Conservation (phyloP, 2,113 vertebrate genomes). For the rabbit (Oryctolagus cuniculus) region mOryCun1.1 NC_091435.1:150349001-150349500, state of each 20-base stretch:
- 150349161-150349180: not conserved
- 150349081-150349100: not conserved
- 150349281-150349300: slow-evolving; percentile 46
- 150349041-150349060: slow-evolving; percentile 2
- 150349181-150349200: slow-evolving; percentile 41
- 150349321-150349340: slow-evolving; percentile 37
- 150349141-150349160: not conserved
- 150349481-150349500: not conserved
- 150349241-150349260: slow-evolving; percentile 24
- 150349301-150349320: not conserved
- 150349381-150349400: not conserved
- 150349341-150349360: not conserved
- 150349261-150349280: slow-evolving; percentile 19
- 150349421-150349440: slow-evolving; percentile 52
- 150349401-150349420: slow-evolving; percentile 66
- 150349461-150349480: not conserved
- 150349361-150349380: not conserved
- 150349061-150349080: not conserved
- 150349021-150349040: not conserved
- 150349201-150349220: not conserved
- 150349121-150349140: not conserved
- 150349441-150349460: not conserved
- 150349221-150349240: slow-evolving; percentile 23
- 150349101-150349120: not conserved
- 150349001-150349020: not conserved